Evolutionary conservation across 2,797 vertebrate genomes (phyloP).

Genomic region (Pangasius sanitwongsei): DNA sequence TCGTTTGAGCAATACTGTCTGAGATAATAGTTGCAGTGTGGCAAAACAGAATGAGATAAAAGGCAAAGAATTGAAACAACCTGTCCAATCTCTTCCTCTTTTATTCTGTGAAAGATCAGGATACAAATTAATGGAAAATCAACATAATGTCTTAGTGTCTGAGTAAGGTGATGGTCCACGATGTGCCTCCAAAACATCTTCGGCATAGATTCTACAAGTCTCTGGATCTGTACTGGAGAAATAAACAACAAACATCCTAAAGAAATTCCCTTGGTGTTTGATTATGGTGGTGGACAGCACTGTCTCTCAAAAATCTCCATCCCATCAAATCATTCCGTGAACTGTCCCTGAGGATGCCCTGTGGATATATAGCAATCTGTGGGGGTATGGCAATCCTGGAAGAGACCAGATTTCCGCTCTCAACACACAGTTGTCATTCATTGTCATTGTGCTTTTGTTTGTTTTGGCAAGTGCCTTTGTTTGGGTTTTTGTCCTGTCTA

Average conservation of each 20-base stretch:
- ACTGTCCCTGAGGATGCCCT: not conserved
- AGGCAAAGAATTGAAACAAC: constrained; percentile 3
- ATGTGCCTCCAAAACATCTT: not conserved
- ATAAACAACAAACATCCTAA: not conserved
- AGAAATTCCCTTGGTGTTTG: not conserved
- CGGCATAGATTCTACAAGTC: not conserved
- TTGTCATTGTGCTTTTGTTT: not conserved
- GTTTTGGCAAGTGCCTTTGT: not conserved
- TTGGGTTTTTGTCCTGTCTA: not conserved
- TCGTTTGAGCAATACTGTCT: constrained; percentile 60
- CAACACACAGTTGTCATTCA: not conserved
- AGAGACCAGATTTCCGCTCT: not conserved
- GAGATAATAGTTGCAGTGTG: not conserved
- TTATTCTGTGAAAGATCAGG: not conserved
- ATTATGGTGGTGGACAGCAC: not conserved
- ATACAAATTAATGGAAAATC: not conserved
- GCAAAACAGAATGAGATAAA: not conserved
- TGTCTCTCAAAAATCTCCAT: not conserved
- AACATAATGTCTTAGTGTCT: not conserved
- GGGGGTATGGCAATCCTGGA: not conserved
- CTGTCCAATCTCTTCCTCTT: not conserved
- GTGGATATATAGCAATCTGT: too few species aligned
- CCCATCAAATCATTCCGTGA: not conserved
- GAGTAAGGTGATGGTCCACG: not conserved
- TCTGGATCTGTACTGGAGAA: not conserved